These are phyloP conservation scores for Anoncus sp. DNA, from an alignment of 2,888 invertebrate species.

Conservation along the genomic window DNA sequence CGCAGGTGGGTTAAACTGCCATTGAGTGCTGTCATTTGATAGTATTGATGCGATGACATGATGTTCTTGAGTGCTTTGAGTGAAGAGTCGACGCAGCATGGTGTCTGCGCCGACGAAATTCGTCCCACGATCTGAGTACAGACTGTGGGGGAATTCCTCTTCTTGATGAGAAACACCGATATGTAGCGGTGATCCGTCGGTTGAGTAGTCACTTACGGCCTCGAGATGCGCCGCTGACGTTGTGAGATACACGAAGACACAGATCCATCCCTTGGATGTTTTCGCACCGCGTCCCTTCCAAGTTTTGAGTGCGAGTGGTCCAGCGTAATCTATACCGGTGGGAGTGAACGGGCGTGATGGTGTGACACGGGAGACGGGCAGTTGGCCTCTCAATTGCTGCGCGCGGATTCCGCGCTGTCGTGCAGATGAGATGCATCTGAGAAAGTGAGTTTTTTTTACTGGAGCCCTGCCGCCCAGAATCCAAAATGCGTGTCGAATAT, in stretches of 20 bases:
- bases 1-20: constrained; percentile 70
- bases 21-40: constrained; percentile 29
- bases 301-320: constrained; percentile 59
- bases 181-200: constrained; percentile 49
- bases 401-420: constrained; percentile 48
- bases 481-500: constrained; percentile 58
- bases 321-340: constrained; percentile 68
- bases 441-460: constrained; percentile 43
- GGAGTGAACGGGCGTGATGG: constrained; percentile 57
- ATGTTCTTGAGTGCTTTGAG: background rate
- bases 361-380: constrained; percentile 53
- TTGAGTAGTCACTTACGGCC: constrained; percentile 44
- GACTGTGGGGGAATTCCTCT: constrained; percentile 16
- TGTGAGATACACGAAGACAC: constrained; percentile 57
- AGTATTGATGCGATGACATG: background rate
- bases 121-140: constrained; percentile 59
- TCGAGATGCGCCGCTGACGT: constrained; percentile 52
- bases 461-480: constrained; percentile 57
- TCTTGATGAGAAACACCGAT: constrained; percentile 31
- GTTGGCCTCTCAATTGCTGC: constrained; percentile 65
- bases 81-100: constrained; percentile 17
- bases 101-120: constrained; percentile 57
- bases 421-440: constrained; percentile 60
- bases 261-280: constrained; percentile 58
- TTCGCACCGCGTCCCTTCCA: constrained; percentile 46